Conservation (phyloP, 2,113 vertebrate species). For the Lethenteron camtschaticum region DNA sequence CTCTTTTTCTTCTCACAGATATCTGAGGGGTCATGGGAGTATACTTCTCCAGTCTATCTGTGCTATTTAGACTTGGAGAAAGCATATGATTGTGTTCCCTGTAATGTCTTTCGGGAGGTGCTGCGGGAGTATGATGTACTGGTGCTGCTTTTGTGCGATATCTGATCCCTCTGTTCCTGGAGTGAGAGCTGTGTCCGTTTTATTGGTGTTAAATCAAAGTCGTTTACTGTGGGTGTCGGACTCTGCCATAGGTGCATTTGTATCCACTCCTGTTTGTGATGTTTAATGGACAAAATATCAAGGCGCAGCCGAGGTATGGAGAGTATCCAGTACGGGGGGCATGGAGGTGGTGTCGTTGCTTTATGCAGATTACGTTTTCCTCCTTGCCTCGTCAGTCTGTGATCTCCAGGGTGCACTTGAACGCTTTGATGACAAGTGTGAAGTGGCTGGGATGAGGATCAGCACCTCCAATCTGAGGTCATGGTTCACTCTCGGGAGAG, state of each 20-base stretch:
- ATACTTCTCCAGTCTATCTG: background rate
- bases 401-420: no score
- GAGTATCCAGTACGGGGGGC: no score
- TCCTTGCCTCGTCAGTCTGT: no score
- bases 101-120: background rate
- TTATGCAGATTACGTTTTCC: no score
- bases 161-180: background rate
- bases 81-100: background rate
- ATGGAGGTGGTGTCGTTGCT: no score
- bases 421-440: no score
- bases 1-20: background rate
- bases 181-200: background rate
- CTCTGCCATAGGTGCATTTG: background rate
- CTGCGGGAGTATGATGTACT: background rate
- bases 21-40: constrained; percentile 1
- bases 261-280: background rate
- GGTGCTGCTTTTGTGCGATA: background rate
- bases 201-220: background rate
- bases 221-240: background rate
- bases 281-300: background rate
- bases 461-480: constrained; percentile 8
- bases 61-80: background rate
- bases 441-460: constrained; percentile 2
- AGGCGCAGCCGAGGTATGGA: no score
- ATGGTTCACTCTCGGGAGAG: constrained; percentile 3